Base-by-base conservation (phyloP, 2,888 invertebrate species). In the Lamellibrachia columna region DNA sequence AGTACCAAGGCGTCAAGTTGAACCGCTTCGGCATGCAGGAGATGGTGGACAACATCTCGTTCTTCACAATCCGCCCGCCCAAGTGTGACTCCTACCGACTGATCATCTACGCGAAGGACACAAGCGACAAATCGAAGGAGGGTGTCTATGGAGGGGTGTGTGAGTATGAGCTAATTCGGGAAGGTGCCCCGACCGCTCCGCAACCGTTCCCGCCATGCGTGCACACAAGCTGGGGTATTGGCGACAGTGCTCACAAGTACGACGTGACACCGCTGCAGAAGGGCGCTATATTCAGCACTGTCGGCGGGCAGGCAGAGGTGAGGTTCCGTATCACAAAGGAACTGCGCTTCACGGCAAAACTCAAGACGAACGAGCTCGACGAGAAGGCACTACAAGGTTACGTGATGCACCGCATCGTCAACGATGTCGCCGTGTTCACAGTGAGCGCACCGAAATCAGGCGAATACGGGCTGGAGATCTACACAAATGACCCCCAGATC, bases 101-200 rank as follows among this genome's bases (percentile, higher is more conserved):
- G 53, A 96, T 96, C 94, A 95, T 96, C 93, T 96, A 96, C 93
- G 96, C 96, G 90, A 96, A 96, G 94, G 96, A 96, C 93, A 95
- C 96, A 94, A 91, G 40, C 2, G 53, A 58, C 40, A 9, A 53
- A n/a, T n/a, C 91, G n/a, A 96, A 96, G 93, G 96, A 96, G 92
- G 96, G 96, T 93, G 96, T 96, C 40, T 96, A 96, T 93, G 96
- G 96, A 75, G 96, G 96, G 93, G 96, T 96, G 15, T 96, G 96
- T 92, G 96, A 96, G 93, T 96, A 96, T 94, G 96, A 96, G 94
- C 95, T 96, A 22, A 95, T 96, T 9, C 95, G 96, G 58, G 95
- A 96, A 92, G 94, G 94, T 28, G 94, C 94, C 1, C 94, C 95
- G n/a, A 95, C 95, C 2, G 93, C 94, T 52, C 96, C 96, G 1